A percentile compares a stretch with the other conserved stretches of the same genome.
Conservation (phyloP, 2,113 vertebrate species). For the Eclectus roratus region DNA sequence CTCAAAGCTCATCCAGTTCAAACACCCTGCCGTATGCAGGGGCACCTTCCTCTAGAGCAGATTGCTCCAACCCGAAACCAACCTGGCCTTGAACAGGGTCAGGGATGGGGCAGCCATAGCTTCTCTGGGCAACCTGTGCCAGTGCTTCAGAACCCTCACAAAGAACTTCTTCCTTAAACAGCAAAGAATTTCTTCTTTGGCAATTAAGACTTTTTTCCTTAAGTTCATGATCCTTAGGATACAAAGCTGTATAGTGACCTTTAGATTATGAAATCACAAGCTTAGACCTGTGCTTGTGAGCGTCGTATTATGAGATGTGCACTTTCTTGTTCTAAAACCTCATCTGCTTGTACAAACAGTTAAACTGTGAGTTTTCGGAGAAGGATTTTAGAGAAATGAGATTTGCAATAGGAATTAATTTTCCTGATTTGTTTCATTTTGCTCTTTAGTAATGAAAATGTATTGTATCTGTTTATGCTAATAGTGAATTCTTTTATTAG, state of each 20-base stretch:
- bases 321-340: not conserved
- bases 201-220: not conserved
- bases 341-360: not conserved
- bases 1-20: not conserved
- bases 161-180: not conserved
- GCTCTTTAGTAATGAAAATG: slow-evolving; percentile 12
- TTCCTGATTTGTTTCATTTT: not conserved
- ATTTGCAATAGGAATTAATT: slow-evolving; percentile 18
- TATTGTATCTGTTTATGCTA: slow-evolving; percentile 41
- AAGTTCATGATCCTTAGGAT: not conserved
- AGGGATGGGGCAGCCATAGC: not conserved
- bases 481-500: slow-evolving; percentile 27
- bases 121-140: not conserved
- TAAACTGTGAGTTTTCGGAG: not conserved
- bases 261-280: not conserved
- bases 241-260: not conserved
- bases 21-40: not conserved
- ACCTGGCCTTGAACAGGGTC: not conserved
- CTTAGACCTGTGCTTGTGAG: not conserved
- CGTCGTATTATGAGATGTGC: not conserved
- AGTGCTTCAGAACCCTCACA: not conserved
- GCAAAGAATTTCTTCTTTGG: not conserved
- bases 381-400: not conserved
- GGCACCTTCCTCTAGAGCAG: not conserved
- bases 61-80: not conserved